These are phyloP conservation scores for Drosophila guanche DNA, from an alignment of 1,140 invertebrate species.

Conservation along the genomic window DNA sequence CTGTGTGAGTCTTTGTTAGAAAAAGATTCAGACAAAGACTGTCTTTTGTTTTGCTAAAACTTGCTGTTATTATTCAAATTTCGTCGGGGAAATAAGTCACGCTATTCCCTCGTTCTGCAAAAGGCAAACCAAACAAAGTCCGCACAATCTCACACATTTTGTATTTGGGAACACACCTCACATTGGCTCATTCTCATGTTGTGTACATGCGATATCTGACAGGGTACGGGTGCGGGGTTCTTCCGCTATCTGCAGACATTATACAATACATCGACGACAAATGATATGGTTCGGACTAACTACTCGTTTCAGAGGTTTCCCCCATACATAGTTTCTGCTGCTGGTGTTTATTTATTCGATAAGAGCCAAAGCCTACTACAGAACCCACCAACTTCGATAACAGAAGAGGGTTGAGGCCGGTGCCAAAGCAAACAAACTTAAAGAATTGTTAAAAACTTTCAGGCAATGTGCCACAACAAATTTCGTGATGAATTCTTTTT, in stretches of 20 bases:
- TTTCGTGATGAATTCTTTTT: constrained; percentile 73
- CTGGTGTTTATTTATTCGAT: constrained; percentile 53
- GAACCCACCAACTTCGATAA: constrained; percentile 33
- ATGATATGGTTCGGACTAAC: constrained; percentile 18
- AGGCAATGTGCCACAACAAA: constrained; percentile 51
- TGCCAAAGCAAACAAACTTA: constrained; percentile 33
- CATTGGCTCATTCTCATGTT: background rate
- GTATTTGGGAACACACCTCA: constrained; percentile 39
- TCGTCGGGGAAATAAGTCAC: constrained; percentile 39
- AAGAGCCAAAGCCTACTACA: constrained; percentile 38
- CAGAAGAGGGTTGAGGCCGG: background rate
- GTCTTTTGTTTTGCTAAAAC: constrained; percentile 33
- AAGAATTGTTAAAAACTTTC: constrained; percentile 39
- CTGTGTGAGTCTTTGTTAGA: too few species aligned
- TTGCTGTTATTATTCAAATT: constrained; percentile 38
- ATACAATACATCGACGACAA: constrained; percentile 56
- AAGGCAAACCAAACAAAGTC: constrained; percentile 20
- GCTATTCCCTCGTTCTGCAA: constrained; percentile 35
- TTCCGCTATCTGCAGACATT: constrained; percentile 45
- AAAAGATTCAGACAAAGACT: constrained; percentile 24
- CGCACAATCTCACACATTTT: constrained; percentile 37
- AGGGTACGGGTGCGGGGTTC: constrained; percentile 2
- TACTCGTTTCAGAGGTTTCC: background rate
- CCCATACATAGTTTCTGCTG: constrained; percentile 7
- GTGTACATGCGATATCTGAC: background rate